Evolutionary conservation across 92 coral and sea anemone genomes (phyloP), one percentile per base, ranked within the genome.

Genomic region (Palythoa heliodiscus): DNA sequence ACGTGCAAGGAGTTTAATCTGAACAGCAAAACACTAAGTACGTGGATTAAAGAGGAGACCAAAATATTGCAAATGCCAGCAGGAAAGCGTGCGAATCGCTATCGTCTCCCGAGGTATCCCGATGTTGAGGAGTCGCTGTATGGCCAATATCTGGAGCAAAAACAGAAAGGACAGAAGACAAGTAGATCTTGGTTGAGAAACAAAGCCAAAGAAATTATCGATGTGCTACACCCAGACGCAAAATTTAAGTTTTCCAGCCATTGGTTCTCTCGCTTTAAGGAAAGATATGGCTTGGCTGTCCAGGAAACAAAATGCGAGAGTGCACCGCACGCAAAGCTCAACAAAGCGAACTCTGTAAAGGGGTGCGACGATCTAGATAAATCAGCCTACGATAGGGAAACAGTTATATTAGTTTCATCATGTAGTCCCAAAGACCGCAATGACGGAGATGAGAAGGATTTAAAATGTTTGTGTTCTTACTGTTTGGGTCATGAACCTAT

Each of bases 11-110:
- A 83, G 55, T 83, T 71, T 38, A 83, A 83, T 11, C 67, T 83
- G 17, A 73, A 83, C 16, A 83, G 87, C 70, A 71, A 73, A 71
- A 83, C 87, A 2, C 78, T 83, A 12, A 70, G 77, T 64, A 71
- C 77, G 53, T 83, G 87, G 87, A 83, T 83, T 22, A 83, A 83
- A 40, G 78, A 83, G n/a, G 87, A 83, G 77, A 58, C 37, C 19
- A 83, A 69, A 69, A 83, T 83, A 58, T 22, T 35, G 16, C 52
- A 71, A 38, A 71, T 83, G 77, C 77, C 77, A 9, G 69, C 79
- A 13, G 87, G 87, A 20, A 83, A 83, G 15, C 77, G 77, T 11
- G 87, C 87, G 2, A 73, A 71, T 22, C 87, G 87, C 38, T 83
- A 70, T 48, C 77, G 87, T 13, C 68, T 73, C 29, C 77, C 87